Conservation (phyloP, 2,113 vertebrate species). For the Eulemur macaco region DNA sequence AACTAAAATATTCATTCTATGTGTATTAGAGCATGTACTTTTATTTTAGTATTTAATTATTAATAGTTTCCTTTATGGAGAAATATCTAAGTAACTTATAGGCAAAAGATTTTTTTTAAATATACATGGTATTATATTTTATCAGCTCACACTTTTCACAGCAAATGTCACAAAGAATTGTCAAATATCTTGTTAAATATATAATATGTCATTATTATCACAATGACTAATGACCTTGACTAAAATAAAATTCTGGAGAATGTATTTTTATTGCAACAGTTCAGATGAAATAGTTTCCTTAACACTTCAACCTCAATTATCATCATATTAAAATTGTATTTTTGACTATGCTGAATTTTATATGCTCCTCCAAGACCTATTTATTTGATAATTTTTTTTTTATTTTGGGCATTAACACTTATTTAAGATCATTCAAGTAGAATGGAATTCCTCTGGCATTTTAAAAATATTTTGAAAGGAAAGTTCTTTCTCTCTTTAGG, state of each 20-base stretch:
- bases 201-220: background rate
- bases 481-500: background rate
- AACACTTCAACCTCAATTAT: background rate
- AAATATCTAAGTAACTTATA: background rate
- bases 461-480: background rate
- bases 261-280: background rate
- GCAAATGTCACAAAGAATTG: background rate
- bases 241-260: conserved; percentile 11
- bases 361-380: background rate
- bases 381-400: background rate
- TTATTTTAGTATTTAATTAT: conserved; percentile 4
- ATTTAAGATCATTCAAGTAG: background rate
- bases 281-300: background rate
- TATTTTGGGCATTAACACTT: background rate
- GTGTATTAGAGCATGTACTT: background rate
- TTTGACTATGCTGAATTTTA: background rate
- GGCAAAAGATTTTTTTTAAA: background rate
- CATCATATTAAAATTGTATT: background rate
- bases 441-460: background rate
- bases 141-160: conserved; percentile 1
- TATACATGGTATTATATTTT: background rate
- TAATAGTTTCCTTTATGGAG: background rate
- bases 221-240: background rate
- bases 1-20: conserved; percentile 33
- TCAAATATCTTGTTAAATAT: background rate